phyloP scores from a whole-genome alignment of 2,888 invertebrate genomes.

The Tuberolachnus salignus region DNA sequence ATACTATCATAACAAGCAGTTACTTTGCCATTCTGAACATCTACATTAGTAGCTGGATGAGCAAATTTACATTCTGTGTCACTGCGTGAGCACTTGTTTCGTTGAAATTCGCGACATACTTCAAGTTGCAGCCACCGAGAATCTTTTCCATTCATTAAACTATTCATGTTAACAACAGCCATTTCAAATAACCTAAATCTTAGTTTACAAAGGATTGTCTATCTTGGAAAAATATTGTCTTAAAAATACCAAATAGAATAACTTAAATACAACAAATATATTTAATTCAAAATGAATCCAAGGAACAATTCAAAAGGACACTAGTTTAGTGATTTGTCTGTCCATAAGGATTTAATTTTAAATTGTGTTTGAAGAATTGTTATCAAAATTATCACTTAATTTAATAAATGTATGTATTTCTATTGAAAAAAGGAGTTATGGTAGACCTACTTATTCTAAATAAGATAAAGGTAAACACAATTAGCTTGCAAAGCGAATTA shows the following conservation, averaged over 20 bases:
- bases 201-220: slow-evolving; percentile 1
- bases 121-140: slow-evolving; percentile 99
- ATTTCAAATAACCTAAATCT: slow-evolving; percentile 61
- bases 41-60: slow-evolving; percentile 98
- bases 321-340: slow-evolving; percentile 56
- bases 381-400: slow-evolving; percentile 51
- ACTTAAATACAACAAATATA: slow-evolving; percentile 13
- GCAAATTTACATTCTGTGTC: slow-evolving; percentile 99
- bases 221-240: slow-evolving; percentile 1
- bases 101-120: slow-evolving; percentile 98
- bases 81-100: slow-evolving; percentile 98
- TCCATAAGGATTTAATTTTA: slow-evolving; percentile 44
- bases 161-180: slow-evolving; percentile 97
- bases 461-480: slow-evolving; percentile 56
- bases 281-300: slow-evolving; percentile 27
- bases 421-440: slow-evolving; percentile 41
- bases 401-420: slow-evolving; percentile 48
- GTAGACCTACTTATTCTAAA: slow-evolving; percentile 54
- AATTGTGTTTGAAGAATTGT: slow-evolving; percentile 45
- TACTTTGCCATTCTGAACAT: slow-evolving; percentile 99
- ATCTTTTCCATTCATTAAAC: slow-evolving; percentile 96
- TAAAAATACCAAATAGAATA: slow-evolving; percentile 17
- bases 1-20: slow-evolving; percentile 99
- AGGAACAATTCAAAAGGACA: slow-evolving; percentile 52
- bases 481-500: slow-evolving; percentile 52